Conservation (phyloP, 2,888 invertebrate species). For the Steinernema hermaphroditum region DNA sequence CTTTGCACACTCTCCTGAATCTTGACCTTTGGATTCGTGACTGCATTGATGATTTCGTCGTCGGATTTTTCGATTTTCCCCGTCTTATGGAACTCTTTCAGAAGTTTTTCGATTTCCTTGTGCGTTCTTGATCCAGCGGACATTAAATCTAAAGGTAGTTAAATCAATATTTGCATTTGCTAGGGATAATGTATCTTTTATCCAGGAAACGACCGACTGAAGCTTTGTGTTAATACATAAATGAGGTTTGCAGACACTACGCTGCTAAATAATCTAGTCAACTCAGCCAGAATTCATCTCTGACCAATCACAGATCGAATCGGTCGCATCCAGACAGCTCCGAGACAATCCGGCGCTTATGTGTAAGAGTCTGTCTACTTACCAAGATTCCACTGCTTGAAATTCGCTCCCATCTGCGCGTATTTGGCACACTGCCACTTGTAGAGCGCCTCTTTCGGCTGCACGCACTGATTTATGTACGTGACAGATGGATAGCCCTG, state of each 20-base stretch:
- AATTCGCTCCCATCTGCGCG: slow-evolving; percentile 26
- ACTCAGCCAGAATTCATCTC: too few species aligned
- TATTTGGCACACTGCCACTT: slow-evolving; percentile 32
- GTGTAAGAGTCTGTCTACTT: neutral
- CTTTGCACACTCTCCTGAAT: slow-evolving; percentile 13
- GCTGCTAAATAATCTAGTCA: too few species aligned
- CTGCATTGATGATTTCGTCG: slow-evolving; percentile 27
- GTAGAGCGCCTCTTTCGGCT: slow-evolving; percentile 32
- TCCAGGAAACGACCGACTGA: too few species aligned
- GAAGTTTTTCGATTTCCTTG: slow-evolving; percentile 32
- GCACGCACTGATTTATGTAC: neutral
- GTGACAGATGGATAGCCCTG: slow-evolving; percentile 32
- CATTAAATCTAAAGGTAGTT: slow-evolving; percentile 21
- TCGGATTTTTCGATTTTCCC: slow-evolving; percentile 31
- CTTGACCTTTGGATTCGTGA: slow-evolving; percentile 3
- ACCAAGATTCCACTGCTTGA: slow-evolving; percentile 33
- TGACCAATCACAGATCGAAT: too few species aligned
- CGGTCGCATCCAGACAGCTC: too few species aligned
- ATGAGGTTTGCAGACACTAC: too few species aligned
- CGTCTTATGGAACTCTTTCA: slow-evolving; percentile 24
- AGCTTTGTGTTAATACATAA: too few species aligned
- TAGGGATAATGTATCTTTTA: too few species aligned
- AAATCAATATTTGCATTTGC: too few species aligned
- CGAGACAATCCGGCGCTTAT: too few species aligned
- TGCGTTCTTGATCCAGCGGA: slow-evolving; percentile 32